Conservation (phyloP, 2,113 vertebrate species). For the Plecotus auritus region DNA sequence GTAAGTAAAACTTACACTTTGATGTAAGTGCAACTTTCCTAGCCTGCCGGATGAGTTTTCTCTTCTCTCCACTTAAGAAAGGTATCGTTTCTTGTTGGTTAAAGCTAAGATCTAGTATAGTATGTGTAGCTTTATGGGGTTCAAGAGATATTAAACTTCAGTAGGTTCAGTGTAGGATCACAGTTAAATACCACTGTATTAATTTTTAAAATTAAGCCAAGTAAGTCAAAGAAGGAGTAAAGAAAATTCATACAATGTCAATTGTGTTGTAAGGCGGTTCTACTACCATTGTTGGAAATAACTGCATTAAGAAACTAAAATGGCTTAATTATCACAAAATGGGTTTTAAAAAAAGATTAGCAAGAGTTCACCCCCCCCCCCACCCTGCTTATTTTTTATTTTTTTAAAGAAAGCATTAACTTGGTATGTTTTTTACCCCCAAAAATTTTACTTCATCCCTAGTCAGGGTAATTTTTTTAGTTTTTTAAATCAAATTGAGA, state of each 20-base stretch:
- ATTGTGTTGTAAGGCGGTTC: neutral
- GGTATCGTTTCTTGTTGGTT: neutral
- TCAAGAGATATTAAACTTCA: neutral
- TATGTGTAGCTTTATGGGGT: neutral
- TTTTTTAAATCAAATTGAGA: neutral
- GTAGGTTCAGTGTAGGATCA: neutral
- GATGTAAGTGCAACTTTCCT: neutral
- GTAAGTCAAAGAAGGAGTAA: neutral
- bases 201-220: neutral
- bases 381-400: too few relatives aligned
- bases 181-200: slow-evolving; percentile 5
- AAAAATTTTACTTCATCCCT: neutral
- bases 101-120: neutral
- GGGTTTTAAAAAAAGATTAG: neutral
- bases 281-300: neutral
- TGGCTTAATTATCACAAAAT: neutral
- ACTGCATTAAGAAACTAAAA: neutral
- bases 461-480: neutral
- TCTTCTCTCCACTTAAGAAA: neutral
- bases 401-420: neutral
- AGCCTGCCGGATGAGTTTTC: neutral
- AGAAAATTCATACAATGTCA: neutral
- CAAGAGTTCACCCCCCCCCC: neutral
- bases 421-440: neutral
- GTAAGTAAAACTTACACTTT: neutral